Evolutionary conservation across 2,797 vertebrate genomes (phyloP), one percentile per base, ranked within the genome.

Genomic region (Onychomys torridus): DNA sequence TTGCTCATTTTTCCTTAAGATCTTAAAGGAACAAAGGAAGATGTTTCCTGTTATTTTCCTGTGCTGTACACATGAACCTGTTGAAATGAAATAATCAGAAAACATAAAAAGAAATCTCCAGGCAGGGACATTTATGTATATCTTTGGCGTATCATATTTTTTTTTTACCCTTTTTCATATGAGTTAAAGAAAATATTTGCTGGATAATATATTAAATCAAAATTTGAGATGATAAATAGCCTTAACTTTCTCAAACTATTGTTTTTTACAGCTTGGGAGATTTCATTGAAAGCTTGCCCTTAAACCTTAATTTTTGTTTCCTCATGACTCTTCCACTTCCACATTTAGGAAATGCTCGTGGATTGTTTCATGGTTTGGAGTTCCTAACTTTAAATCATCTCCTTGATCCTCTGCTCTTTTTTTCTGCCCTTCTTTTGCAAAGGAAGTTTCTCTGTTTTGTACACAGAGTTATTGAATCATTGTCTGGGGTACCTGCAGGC

Each of bases 1-100:
- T 27, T 91, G 8, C 9, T 71, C 71, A 73, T 89, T 93, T 97
- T 79, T 96, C 94, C 81, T 79, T 59, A 78, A 96, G 40, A 91
- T 94, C 92, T 88, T 89, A 59, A n/a, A 4, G 25, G 3, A 90
- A 94, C 5, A 2, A 88, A 55, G 14, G 32, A 19, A 78, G 17
- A 0, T 5, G 25, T 9, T 92, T 10, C 6, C 5, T 78, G 10
- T 61, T 76, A 76, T 40, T 71, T 91, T 94, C 17, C 6, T 96
- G 67, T 78, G 2, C 4, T 84, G 23, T 11, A 19, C 29, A 19
- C 29, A 76, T 21, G 46, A 75, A 82, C 79, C 43, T 27, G 61
- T 0, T 61, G 8, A 94, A 93, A 83, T 29, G 84, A 96, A 87
- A 57, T 10, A 78, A 94, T 21, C 59, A 67, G 25, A 25, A 40